These are phyloP conservation scores for Drosophila lacicola DNA, from an alignment of 2,888 invertebrate genomes.

Conservation along the genomic window DNA sequence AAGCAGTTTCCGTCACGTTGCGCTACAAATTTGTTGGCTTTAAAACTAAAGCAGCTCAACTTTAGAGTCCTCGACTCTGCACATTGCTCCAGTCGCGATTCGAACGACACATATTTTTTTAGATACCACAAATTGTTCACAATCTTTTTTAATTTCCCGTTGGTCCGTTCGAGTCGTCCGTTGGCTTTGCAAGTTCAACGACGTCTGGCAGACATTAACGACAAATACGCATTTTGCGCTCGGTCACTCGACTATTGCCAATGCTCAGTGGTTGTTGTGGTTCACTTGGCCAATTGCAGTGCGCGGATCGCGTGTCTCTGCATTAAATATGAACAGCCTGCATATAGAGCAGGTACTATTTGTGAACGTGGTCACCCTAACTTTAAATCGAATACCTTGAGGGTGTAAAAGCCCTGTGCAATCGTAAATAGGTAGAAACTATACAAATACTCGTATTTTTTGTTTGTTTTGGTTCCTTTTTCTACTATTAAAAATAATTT, in stretches of 20 bases:
- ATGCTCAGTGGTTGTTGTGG: slow-evolving; percentile 18
- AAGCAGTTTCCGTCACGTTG: slow-evolving; percentile 6
- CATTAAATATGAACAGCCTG: slow-evolving; percentile 52
- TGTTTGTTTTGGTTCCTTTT: no score
- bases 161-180: slow-evolving; percentile 40
- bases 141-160: neutral
- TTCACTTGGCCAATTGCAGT: slow-evolving; percentile 40
- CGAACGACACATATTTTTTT: slow-evolving; percentile 39
- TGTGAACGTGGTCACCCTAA: slow-evolving; percentile 34
- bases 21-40: slow-evolving; percentile 1
- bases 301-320: slow-evolving; percentile 63
- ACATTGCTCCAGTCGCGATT: slow-evolving; percentile 61
- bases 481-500: no score
- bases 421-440: neutral
- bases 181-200: slow-evolving; percentile 62
- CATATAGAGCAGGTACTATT: slow-evolving; percentile 9
- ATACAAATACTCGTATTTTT: no score
- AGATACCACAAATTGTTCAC: slow-evolving; percentile 5
- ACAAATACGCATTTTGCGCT: slow-evolving; percentile 33
- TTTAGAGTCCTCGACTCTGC: slow-evolving; percentile 63
- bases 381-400: neutral
- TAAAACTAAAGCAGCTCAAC: neutral
- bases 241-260: slow-evolving; percentile 32
- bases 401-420: neutral
- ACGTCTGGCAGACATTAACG: slow-evolving; percentile 50